Percentiles rank a stretch among this genome's conserved stretches.
phyloP scores from a whole-genome alignment of 2,797 vertebrate species.

The Arvicola amphibius region DNA sequence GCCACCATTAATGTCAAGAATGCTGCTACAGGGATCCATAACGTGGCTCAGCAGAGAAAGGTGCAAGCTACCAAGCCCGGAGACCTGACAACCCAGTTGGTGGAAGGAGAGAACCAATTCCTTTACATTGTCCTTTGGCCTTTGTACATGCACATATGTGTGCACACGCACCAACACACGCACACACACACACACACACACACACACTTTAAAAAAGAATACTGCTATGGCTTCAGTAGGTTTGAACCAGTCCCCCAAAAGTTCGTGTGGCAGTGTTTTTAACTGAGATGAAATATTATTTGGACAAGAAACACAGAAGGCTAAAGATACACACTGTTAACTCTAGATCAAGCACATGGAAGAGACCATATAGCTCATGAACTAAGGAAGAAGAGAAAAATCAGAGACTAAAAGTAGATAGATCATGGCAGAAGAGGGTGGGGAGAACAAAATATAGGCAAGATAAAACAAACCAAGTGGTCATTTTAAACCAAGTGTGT shows the following conservation, averaged over 20 bases:
- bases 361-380: neutral
- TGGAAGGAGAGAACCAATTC: neutral
- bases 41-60: neutral
- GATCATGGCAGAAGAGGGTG: neutral
- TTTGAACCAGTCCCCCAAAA: neutral
- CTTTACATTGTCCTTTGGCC: neutral
- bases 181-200: neutral
- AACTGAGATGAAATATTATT: neutral
- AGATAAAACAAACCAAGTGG: neutral
- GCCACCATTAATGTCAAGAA: neutral
- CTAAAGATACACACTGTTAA: neutral
- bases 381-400: neutral
- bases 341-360: neutral
- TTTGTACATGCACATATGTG: neutral
- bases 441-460: neutral
- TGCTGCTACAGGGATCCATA: too few relatives aligned
- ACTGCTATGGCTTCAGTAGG: neutral
- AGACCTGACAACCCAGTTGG: neutral
- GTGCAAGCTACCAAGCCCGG: neutral
- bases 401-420: neutral
- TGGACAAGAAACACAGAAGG: neutral
- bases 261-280: neutral
- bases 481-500: neutral
- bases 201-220: neutral
- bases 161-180: accelerated